Conservation (phyloP, 2,888 invertebrate genomes). For the Synanthedon andrenaeformis region DNA sequence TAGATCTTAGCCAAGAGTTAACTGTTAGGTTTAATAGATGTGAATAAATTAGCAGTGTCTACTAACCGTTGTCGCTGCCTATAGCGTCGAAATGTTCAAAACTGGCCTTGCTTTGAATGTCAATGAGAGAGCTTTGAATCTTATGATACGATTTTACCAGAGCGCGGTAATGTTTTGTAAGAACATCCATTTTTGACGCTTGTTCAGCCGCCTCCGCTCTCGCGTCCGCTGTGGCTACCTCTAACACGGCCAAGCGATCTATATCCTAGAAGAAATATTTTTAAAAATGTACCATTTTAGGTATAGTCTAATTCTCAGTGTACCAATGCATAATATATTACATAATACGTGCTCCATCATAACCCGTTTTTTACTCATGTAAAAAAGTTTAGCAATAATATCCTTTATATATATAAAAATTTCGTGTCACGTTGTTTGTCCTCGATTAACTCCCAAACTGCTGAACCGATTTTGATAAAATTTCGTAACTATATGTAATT, state of each 20-base stretch:
- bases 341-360: too few relatives aligned
- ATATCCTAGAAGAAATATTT: constrained; percentile 24
- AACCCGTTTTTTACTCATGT: too few relatives aligned
- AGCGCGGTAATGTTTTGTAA: constrained; percentile 46
- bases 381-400: too few relatives aligned
- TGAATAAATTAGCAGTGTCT: not conserved
- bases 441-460: too few relatives aligned
- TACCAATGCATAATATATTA: too few relatives aligned
- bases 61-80: constrained; percentile 46
- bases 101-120: constrained; percentile 47
- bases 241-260: constrained; percentile 56
- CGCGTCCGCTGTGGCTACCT: constrained; percentile 63
- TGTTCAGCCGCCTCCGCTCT: constrained; percentile 50
- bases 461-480: too few relatives aligned
- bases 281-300: not conserved
- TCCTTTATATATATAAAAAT: too few relatives aligned
- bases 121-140: constrained; percentile 47
- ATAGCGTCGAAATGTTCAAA: constrained; percentile 34
- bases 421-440: too few relatives aligned
- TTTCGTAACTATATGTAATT: too few relatives aligned
- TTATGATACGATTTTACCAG: constrained; percentile 58
- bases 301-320: too few relatives aligned
- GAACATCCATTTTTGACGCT: constrained; percentile 32
- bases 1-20: too few relatives aligned
- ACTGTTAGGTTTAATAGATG: too few relatives aligned